phyloP scores from a whole-genome alignment of 2,888 invertebrate genomes.

The Dione vanillae region DNA sequence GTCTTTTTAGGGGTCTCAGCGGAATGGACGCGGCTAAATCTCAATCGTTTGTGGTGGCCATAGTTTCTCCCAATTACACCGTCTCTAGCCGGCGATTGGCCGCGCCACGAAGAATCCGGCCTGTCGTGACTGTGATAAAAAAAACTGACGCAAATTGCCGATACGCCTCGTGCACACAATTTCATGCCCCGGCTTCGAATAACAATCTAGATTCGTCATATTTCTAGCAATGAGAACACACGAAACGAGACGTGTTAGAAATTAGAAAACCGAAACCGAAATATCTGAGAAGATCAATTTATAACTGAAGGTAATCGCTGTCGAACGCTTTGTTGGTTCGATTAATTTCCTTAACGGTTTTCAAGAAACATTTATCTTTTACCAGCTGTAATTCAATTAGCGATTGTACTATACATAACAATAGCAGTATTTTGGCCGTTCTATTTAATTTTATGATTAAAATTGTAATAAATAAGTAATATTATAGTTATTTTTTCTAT shows the following conservation, averaged over 20 bases:
- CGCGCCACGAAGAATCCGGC: constrained; percentile 76
- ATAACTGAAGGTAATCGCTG: constrained; percentile 48
- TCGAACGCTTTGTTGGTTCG: constrained; percentile 29
- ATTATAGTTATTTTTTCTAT: neutral
- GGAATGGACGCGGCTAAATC: constrained; percentile 66
- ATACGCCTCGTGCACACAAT: constrained; percentile 84
- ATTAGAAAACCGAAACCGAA: constrained; percentile 45
- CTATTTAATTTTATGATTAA: neutral
- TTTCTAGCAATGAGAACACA: constrained; percentile 60
- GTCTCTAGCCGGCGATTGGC: constrained; percentile 79
- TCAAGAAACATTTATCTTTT: constrained; percentile 16
- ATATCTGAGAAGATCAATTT: constrained; percentile 54
- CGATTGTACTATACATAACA: neutral
- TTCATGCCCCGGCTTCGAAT: constrained; percentile 78
- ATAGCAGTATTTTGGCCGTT: neutral
- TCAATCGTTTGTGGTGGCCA: constrained; percentile 78
- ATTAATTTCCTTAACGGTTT: constrained; percentile 20
- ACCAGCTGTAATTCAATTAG: constrained; percentile 1
- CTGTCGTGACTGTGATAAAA: constrained; percentile 83
- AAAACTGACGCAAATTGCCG: constrained; percentile 84
- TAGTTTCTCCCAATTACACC: constrained; percentile 83
- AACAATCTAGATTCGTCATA: constrained; percentile 81
- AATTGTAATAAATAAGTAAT: neutral
- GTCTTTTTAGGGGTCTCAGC: constrained; percentile 63
- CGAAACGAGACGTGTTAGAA: constrained; percentile 53